Conservation (phyloP, 2,797 vertebrate genomes). For the Melanotaenia parkinsoni region DNA sequence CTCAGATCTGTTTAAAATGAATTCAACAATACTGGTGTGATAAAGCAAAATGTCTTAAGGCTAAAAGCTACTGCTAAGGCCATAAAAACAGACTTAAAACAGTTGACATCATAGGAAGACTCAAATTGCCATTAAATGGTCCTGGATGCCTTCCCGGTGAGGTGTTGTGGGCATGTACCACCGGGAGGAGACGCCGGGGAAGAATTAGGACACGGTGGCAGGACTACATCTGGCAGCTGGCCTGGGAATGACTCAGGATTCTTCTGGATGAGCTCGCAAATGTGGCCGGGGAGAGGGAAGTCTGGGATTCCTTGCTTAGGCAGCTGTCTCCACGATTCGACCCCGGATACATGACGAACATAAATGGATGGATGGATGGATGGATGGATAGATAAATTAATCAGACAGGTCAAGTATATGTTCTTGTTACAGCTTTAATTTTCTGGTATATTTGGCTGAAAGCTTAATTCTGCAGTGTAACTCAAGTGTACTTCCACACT, state of each 20-base stretch:
- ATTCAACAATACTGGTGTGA: not conserved
- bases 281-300: no score
- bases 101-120: not conserved
- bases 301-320: no score
- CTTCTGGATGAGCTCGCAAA: no score
- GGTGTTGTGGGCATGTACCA: no score
- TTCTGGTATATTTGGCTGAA: constrained; percentile 55
- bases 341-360: no score
- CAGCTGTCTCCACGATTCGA: no score
- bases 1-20: not conserved
- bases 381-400: constrained; percentile 10
- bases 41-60: not conserved
- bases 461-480: constrained; percentile 37
- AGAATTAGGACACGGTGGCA: no score
- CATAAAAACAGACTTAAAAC: not conserved
- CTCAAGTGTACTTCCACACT: constrained; percentile 34
- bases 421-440: constrained; percentile 63
- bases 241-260: no score
- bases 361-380: no score
- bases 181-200: no score
- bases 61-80: not conserved
- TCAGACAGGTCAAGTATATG: constrained; percentile 20
- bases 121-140: constrained; percentile 3
- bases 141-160: no score
- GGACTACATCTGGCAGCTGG: no score